Conservation (phyloP, 2,888 invertebrate species). For the Eumerus sabulonum region DNA sequence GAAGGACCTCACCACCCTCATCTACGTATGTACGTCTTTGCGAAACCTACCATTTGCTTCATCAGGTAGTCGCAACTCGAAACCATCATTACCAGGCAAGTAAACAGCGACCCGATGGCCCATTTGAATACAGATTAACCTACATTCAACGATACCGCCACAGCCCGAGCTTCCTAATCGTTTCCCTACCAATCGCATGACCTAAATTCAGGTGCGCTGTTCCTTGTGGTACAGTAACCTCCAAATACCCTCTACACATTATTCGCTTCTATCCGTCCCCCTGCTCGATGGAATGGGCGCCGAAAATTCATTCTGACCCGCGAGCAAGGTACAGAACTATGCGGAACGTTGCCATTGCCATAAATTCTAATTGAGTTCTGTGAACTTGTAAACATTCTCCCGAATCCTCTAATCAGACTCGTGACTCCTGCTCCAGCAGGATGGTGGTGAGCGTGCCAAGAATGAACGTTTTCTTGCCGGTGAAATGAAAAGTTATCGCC, state of each 20-base stretch:
- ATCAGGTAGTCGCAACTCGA: not conserved
- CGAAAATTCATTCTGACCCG: conserved; percentile 7
- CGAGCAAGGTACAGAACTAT: not conserved
- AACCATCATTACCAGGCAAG: conserved; percentile 13
- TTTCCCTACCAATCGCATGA: conserved; percentile 51
- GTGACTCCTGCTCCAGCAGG: conserved; percentile 11
- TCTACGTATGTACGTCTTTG: no score
- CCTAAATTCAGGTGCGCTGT: conserved; percentile 43
- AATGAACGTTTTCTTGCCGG: conserved; percentile 35
- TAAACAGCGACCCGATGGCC: conserved; percentile 6
- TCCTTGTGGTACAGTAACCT: conserved; percentile 17
- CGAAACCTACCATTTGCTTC: no score
- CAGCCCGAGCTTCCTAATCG: conserved; percentile 22
- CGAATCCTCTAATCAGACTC: not conserved
- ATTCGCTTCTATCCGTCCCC: not conserved
- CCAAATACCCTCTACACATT: conserved; percentile 33
- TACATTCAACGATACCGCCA: conserved; percentile 28
- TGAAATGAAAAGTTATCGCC: conserved; percentile 10
- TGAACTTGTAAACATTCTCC: conserved; percentile 32
- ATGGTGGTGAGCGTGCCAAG: conserved; percentile 40
- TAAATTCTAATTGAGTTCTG: conserved; percentile 52
- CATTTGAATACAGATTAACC: conserved; percentile 49
- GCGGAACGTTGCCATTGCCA: conserved; percentile 18
- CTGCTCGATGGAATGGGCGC: not conserved
- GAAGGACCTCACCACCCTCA: not conserved